Percentiles rank a stretch among this genome's conserved stretches.
Evolutionary conservation across 2,888 invertebrate species (phyloP).

Genomic region (Imbricaverruca yamaguchii): DNA sequence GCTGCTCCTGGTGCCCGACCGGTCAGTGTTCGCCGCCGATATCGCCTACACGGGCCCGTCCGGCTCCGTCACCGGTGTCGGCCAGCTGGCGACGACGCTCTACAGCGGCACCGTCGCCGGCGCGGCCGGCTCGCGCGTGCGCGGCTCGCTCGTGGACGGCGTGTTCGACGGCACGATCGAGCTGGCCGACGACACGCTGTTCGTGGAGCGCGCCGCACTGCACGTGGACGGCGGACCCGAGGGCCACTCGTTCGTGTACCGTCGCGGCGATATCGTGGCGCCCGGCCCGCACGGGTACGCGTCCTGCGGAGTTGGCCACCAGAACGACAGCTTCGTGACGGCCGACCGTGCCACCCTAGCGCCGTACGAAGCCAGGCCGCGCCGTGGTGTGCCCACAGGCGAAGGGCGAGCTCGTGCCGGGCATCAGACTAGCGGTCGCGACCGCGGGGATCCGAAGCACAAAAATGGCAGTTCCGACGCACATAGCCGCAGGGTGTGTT

Average conservation of each 20-base stretch:
- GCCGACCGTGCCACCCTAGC: not conserved
- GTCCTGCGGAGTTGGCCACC: not conserved
- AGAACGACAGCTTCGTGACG: too few species aligned
- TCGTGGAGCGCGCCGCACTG: not conserved
- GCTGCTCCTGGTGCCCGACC: not conserved
- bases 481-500: not conserved
- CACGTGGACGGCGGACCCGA: constrained; percentile 5
- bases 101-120: not conserved
- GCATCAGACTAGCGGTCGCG: not conserved
- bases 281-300: not conserved
- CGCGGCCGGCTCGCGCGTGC: not conserved
- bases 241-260: constrained; percentile 10
- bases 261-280: not conserved
- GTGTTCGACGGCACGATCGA: constrained; percentile 6
- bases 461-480: not conserved
- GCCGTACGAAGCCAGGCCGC: too few species aligned
- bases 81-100: not conserved
- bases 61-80: not conserved
- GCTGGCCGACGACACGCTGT: not conserved
- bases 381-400: too few species aligned
- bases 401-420: not conserved
- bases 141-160: not conserved
- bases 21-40: not conserved
- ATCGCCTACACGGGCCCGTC: not conserved
- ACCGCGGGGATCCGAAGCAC: not conserved